Conservation (phyloP, 2,888 invertebrate genomes). For the Drosophila imparisetae region DNA sequence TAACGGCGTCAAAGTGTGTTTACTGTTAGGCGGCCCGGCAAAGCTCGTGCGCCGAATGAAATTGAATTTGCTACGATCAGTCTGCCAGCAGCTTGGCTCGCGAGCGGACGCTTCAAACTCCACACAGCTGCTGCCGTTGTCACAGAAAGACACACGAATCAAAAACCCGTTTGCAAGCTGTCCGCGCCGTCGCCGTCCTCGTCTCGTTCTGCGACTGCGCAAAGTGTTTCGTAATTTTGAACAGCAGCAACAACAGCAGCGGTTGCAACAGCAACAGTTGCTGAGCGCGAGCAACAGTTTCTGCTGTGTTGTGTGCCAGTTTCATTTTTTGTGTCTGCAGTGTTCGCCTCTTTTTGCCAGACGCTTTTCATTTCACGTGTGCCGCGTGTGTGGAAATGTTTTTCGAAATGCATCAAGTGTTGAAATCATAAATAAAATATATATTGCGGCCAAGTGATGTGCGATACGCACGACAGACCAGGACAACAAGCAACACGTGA, state of each 20-base stretch:
- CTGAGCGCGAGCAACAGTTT: slow-evolving; percentile 38
- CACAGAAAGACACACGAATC: neutral
- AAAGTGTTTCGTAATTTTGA: slow-evolving; percentile 77
- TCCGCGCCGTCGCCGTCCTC: slow-evolving; percentile 19
- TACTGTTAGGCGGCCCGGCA: slow-evolving; percentile 69
- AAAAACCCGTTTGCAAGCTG: slow-evolving; percentile 13
- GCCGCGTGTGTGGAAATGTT: slow-evolving; percentile 48
- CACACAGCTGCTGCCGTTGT: slow-evolving; percentile 7
- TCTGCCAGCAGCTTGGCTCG: slow-evolving; percentile 82
- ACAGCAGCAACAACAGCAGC: slow-evolving; percentile 19
- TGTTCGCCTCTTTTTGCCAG: slow-evolving; percentile 55
- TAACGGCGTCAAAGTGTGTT: slow-evolving; percentile 67
- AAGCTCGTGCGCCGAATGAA: slow-evolving; percentile 65
- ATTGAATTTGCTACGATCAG: slow-evolving; percentile 76
- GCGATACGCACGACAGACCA: slow-evolving; percentile 44
- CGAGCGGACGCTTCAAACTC: slow-evolving; percentile 74
- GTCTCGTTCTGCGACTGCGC: slow-evolving; percentile 53
- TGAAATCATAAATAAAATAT: slow-evolving; percentile 34
- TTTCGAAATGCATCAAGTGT: slow-evolving; percentile 59
- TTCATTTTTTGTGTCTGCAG: slow-evolving; percentile 54
- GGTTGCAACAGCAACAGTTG: slow-evolving; percentile 31
- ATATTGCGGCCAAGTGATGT: slow-evolving; percentile 73
- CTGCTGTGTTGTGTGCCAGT: slow-evolving; percentile 67
- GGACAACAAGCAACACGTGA: slow-evolving; percentile 42
- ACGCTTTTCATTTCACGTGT: slow-evolving; percentile 64